These are phyloP conservation scores for Thinocorus orbignyianus DNA, from an alignment of 2,113 vertebrate species.

Conservation along the genomic window DNA sequence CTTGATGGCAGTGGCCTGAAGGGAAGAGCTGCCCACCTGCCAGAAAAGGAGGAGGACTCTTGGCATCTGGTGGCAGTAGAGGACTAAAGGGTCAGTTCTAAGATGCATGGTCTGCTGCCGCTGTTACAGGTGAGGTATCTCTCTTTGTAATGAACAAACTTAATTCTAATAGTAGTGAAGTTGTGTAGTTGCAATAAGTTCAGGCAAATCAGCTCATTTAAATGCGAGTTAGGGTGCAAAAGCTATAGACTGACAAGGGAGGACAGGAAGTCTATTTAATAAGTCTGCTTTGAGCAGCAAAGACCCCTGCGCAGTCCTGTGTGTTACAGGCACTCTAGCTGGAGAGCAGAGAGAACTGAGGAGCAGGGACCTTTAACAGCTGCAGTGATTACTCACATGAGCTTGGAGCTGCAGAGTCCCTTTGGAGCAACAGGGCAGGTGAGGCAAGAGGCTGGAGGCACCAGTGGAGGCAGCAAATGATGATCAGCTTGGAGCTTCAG, in stretches of 20 bases:
- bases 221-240: not conserved
- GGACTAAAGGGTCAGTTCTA: not conserved
- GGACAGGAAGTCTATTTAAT: not conserved
- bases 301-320: not conserved
- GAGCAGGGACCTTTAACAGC: fast-evolving
- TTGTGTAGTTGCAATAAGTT: not conserved
- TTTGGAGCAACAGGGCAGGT: fast-evolving
- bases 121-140: not conserved
- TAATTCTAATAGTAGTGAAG: not conserved
- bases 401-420: not conserved
- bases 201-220: not conserved
- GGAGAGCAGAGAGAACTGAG: not conserved
- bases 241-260: not conserved
- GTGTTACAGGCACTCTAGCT: no score
- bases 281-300: not conserved
- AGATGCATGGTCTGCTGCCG: not conserved
- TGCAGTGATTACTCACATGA: not conserved
- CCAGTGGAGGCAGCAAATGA: not conserved
- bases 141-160: not conserved
- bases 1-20: not conserved
- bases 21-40: not conserved
- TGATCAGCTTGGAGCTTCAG: not conserved
- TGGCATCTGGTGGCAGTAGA: not conserved
- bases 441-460: not conserved
- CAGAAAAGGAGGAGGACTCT: not conserved